phyloP scores from a whole-genome alignment of 1,140 invertebrate genomes.

The Liolophura sinensis region DNA sequence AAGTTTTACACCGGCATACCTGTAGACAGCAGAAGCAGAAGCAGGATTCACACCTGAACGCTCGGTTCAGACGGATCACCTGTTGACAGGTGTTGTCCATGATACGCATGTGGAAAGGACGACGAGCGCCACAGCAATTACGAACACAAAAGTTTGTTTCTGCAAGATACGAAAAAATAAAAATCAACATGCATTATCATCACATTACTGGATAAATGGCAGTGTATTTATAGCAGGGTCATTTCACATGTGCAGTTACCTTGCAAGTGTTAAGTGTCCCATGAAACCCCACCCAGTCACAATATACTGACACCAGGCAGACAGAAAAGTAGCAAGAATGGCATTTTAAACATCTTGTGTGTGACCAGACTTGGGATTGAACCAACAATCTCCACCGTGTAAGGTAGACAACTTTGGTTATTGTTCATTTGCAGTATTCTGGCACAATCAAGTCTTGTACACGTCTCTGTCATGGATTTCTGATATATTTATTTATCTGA shows the following conservation, averaged over 20 bases:
- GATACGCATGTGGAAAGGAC: conserved; percentile 86
- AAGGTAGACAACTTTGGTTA: no score
- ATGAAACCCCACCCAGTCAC: no score
- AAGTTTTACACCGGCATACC: conserved; percentile 54
- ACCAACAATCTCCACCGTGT: no score
- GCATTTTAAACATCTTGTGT: no score
- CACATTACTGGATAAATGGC: background rate
- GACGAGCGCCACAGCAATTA: conserved; percentile 74
- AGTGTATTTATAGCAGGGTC: background rate
- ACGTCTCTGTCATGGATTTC: no score
- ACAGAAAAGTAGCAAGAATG: no score
- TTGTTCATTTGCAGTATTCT: no score
- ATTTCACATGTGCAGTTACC: background rate
- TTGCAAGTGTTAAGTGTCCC: no score
- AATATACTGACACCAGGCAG: no score
- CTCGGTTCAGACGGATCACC: conserved; percentile 76
- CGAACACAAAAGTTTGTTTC: conserved; percentile 80
- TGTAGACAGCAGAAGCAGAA: conserved; percentile 85
- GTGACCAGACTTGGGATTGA: no score
- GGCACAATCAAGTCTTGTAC: no score
- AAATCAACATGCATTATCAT: background rate
- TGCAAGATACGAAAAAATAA: conserved; percentile 19
- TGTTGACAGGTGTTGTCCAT: conserved; percentile 77
- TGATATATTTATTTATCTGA: no score
- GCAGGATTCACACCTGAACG: conserved; percentile 76